Evolutionary conservation across 2,888 invertebrate genomes (phyloP), one percentile per base, ranked within the genome.

Genomic region (Ennomos erosarius): DNA sequence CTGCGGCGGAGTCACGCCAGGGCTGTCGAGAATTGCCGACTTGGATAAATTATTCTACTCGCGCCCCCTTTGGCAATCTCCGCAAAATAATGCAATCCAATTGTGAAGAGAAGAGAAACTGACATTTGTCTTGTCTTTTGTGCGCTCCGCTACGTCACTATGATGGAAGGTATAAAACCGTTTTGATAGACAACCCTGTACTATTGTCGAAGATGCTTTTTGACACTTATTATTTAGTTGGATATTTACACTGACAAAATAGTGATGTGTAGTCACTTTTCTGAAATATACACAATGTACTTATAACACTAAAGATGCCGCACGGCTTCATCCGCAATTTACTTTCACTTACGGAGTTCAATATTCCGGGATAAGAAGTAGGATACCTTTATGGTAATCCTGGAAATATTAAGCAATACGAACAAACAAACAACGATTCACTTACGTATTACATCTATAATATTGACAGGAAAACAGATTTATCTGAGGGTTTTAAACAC

Each of bases 31-130:
- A 85, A 88, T 82, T 84, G 87, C 87, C 79, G 83, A 84, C 76
- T 83, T 80, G 84, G 85, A 84, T 88, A 88, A 88, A 88, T 89
- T 87, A 88, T 87, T 80, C 83, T 82, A 79, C 82, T 74, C 80
- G 77, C 82, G 3, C 26, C 85, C 78, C 86, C 85, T 83, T 84
- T 87, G 82, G 86, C 85, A 82, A 80, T 82, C 84, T 81, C 81
- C 78, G 84, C 85, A 84, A 87, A 88, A 87, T 88, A 85, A 87
- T 87, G 85, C 87, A 84, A 84, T 88, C 87, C 82, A 87, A 83
- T 84, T 79, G 80, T 79, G 73, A 76, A 81, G 81, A 81, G 80
- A 77, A 81, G 76, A 79, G 79, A 78, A 82, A 79, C 79, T 81
- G 80, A 78, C 81, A 82, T 83, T 83, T 82, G 80, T 81, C 81